Evolutionary conservation across 1,140 invertebrate species (phyloP).

Genomic region (Acyrthosiphon pisum): DNA sequence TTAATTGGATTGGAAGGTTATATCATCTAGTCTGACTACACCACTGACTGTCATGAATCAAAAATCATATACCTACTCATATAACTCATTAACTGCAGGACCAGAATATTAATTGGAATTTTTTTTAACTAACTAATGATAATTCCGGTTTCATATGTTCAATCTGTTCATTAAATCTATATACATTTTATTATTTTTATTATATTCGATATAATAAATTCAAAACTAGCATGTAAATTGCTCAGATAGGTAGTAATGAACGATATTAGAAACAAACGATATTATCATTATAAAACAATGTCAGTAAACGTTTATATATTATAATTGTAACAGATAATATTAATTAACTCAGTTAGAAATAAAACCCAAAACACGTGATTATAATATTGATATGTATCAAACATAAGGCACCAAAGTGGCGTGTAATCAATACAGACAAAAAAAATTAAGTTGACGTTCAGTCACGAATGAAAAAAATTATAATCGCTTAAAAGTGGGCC

Average conservation of each 20-base stretch:
- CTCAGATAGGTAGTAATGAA: neutral
- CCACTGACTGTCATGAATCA: neutral
- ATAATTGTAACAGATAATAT: too few relatives aligned
- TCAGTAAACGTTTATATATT: too few relatives aligned
- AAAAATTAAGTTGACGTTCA: too few relatives aligned
- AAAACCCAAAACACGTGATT: too few relatives aligned
- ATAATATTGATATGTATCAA: too few relatives aligned
- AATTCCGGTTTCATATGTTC: neutral
- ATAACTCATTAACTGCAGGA: neutral
- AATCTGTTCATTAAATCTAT: neutral
- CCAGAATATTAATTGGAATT: neutral
- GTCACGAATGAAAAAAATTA: too few relatives aligned
- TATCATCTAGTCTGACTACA: neutral
- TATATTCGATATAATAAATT: neutral
- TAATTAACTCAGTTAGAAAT: too few relatives aligned
- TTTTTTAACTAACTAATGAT: neutral
- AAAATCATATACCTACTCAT: neutral
- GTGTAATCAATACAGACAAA: too few relatives aligned
- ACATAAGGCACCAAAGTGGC: rapidly evolving
- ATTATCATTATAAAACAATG: neutral
- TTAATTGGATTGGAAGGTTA: neutral
- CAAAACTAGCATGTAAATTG: neutral
- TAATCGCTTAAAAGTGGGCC: neutral
- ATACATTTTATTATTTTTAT: neutral
- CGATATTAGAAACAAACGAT: neutral